Base-by-base conservation (phyloP, 2,888 invertebrate genomes). In the Leptopilina syphax region DNA sequence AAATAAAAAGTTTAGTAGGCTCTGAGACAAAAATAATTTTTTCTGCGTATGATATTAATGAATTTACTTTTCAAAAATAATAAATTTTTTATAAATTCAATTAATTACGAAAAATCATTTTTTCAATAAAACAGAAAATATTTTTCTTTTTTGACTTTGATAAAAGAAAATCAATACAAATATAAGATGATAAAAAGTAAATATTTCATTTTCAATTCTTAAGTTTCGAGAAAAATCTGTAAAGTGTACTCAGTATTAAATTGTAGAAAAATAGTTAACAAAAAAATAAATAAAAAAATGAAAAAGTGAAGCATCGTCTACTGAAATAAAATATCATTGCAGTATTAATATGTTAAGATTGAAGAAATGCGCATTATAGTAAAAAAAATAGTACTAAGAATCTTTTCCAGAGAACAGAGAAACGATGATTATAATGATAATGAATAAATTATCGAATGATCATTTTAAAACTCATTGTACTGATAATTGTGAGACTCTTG, bases 271-370 rank as follows among this genome's bases (percentile, higher is more conserved):
- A 24, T 85, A 84, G 81, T 77, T 70, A 2, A 34, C 34, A 34
- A 34, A 34, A 34, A 34, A 4, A 34, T 82, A 82, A 82, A 50
- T 34, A 70, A 65, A 81, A 63, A 79, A 82, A 82, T 44, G 67
- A 65, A 81, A 63, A 79, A 77, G 60, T 80, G 76, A 81, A 82
- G 76, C 77, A 79, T 76, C 84, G 84, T 87, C 86, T 86, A 86
- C 85, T 86, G 87, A 89, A 88, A 87, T 10, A 50, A 86, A 87
- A 90, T 89, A 88, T 90, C 88, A 87, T 44, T 88, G 86, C 91
- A 91, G 91, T 91, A 91, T 91, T 90, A 91, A 89, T 91, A 90
- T 86, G 86, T 87, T 89, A 90, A 90, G 89, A 81, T 8, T 81
- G 83, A 85, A 76, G 77, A 50, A 82, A 76, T 77, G 80, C 81